phyloP scores from a whole-genome alignment of 2,888 invertebrate genomes.

The Hesperia comma region DNA sequence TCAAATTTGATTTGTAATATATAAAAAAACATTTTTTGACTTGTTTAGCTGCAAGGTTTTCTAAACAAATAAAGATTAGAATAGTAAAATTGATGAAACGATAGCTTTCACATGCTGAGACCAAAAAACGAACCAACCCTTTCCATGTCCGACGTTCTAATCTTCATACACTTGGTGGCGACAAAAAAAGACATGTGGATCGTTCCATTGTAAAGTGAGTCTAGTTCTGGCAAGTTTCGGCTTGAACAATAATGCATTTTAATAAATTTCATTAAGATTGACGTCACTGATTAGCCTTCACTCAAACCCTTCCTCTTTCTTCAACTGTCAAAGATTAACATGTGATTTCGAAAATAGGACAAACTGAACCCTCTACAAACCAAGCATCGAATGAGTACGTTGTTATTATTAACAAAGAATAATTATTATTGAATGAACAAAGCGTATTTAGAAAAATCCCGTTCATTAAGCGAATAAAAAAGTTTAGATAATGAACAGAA shows the following conservation, averaged over 20 bases:
- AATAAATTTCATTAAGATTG: conserved; percentile 82
- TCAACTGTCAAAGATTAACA: conserved; percentile 39
- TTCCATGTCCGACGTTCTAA: conserved; percentile 71
- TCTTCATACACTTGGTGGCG: conserved; percentile 65
- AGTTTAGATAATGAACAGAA: conserved; percentile 46
- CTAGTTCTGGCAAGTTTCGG: conserved; percentile 71
- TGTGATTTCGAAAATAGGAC: conserved; percentile 32
- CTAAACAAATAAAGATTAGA: conserved; percentile 46
- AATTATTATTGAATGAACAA: conserved; percentile 7
- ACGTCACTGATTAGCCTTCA: conserved; percentile 71
- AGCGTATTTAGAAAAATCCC: conserved; percentile 26
- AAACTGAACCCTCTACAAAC: conserved; percentile 12
- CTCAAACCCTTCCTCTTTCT: conserved; percentile 58
- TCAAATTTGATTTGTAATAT: too few relatives aligned
- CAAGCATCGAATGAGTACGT: conserved; percentile 9
- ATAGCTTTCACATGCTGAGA: conserved; percentile 61
- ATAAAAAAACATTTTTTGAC: too few relatives aligned
- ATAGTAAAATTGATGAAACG: conserved; percentile 67
- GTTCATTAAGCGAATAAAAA: conserved; percentile 38
- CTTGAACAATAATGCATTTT: conserved; percentile 79
- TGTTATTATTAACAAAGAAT: conserved; percentile 13
- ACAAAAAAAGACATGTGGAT: conserved; percentile 74
- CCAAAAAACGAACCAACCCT: conserved; percentile 74
- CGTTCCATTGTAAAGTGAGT: conserved; percentile 72
- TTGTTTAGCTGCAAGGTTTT: not conserved